Evolutionary conservation across 2,797 vertebrate genomes (phyloP).

Genomic region (Hyperoplus lanceolatus): DNA sequence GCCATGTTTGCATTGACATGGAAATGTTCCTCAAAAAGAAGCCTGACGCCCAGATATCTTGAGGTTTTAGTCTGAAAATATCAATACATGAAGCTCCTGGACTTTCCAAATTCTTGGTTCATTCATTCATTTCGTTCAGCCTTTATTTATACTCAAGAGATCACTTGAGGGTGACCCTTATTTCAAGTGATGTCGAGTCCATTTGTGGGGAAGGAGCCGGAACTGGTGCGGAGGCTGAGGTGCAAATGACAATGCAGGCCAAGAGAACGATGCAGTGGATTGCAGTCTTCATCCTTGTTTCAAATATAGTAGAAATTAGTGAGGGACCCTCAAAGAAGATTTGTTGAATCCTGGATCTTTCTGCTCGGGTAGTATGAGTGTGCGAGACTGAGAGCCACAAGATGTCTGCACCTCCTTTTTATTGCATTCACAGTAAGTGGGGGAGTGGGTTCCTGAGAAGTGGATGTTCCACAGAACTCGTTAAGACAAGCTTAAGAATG

Average conservation of each 20-base stretch:
- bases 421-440: fast-evolving
- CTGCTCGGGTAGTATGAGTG: neutral
- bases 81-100: neutral
- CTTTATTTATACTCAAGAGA: no score
- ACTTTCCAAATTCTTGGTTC: neutral
- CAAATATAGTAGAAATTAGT: neutral
- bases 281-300: conserved; percentile 34
- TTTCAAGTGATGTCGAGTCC: no score
- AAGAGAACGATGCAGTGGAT: conserved; percentile 45
- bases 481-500: no score
- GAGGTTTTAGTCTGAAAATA: neutral
- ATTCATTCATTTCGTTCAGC: neutral
- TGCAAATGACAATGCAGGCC: conserved; percentile 7
- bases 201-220: no score
- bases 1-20: neutral
- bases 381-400: neutral
- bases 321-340: neutral
- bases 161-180: no score
- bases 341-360: neutral
- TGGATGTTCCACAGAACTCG: no score
- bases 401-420: conserved; percentile 9
- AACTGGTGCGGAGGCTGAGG: no score
- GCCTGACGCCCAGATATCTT: neutral
- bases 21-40: neutral
- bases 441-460: conserved; percentile 3